Evolutionary conservation across 2,888 invertebrate genomes (phyloP).

Genomic region (Alitta virens): DNA sequence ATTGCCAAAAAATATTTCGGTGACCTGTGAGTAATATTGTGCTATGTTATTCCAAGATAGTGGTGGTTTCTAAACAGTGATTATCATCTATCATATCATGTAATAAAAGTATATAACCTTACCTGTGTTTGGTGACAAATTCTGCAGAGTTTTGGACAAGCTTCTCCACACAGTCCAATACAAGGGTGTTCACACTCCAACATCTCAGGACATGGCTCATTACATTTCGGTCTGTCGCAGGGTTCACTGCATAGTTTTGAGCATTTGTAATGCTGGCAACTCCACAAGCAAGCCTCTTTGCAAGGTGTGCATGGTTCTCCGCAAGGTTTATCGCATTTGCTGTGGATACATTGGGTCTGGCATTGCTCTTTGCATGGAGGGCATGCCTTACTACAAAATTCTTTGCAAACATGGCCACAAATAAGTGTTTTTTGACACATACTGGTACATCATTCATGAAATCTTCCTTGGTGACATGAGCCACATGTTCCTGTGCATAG

Average conservation of each 20-base stretch:
- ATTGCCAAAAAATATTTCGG: slow-evolving; percentile 56
- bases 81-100: too few relatives aligned
- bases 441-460: slow-evolving; percentile 64
- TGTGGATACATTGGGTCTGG: slow-evolving; percentile 50
- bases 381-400: slow-evolving; percentile 50
- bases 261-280: slow-evolving; percentile 47
- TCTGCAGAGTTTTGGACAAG: slow-evolving; percentile 66
- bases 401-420: slow-evolving; percentile 51
- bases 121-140: slow-evolving; percentile 59
- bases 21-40: too few relatives aligned
- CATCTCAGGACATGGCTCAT: slow-evolving; percentile 45
- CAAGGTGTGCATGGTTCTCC: slow-evolving; percentile 47
- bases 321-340: slow-evolving; percentile 42
- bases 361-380: slow-evolving; percentile 52
- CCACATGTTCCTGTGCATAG: too few relatives aligned
- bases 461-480: slow-evolving; percentile 63
- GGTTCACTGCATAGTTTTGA: slow-evolving; percentile 48
- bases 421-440: slow-evolving; percentile 64
- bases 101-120: background rate
- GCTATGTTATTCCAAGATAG: too few relatives aligned
- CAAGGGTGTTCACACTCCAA: slow-evolving; percentile 64
- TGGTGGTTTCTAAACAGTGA: too few relatives aligned
- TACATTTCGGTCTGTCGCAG: slow-evolving; percentile 52
- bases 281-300: slow-evolving; percentile 50
- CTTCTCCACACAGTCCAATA: slow-evolving; percentile 72